Evolutionary conservation across 2,113 vertebrate genomes (phyloP).

Genomic region (Pleuronectes platessa): DNA sequence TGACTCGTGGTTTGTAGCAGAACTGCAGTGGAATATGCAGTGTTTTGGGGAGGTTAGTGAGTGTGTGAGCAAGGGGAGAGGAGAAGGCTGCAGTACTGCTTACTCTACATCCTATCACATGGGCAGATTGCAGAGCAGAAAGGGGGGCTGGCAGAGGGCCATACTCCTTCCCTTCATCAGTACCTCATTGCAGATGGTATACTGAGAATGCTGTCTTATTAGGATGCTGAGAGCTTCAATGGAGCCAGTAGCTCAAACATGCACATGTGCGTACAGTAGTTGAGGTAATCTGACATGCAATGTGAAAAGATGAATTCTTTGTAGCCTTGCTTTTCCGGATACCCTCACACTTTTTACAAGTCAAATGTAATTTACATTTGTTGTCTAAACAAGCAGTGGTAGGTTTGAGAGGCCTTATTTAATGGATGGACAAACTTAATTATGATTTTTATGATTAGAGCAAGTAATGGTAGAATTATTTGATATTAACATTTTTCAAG

Average conservation of each 20-base stretch:
- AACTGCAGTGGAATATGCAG: conserved; percentile 73
- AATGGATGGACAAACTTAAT: background rate
- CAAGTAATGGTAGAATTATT: no score
- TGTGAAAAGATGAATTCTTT: background rate
- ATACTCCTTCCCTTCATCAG: conserved; percentile 64
- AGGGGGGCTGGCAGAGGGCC: conserved; percentile 81
- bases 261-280: conserved; percentile 8
- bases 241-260: conserved; percentile 33
- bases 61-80: conserved; percentile 49
- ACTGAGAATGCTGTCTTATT: conserved; percentile 76
- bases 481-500: no score
- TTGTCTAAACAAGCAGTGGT: background rate
- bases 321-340: background rate
- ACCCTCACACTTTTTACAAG: background rate
- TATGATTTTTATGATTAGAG: background rate
- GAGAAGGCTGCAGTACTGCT: conserved; percentile 73
- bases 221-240: conserved; percentile 42
- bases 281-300: conserved; percentile 8
- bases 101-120: conserved; percentile 76
- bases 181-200: conserved; percentile 84
- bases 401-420: background rate
- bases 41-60: conserved; percentile 47
- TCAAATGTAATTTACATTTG: background rate
- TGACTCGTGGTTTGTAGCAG: conserved; percentile 69
- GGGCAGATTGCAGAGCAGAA: conserved; percentile 79